phyloP scores from a whole-genome alignment of 2,888 invertebrate species.

The Ferrisia virgata region DNA sequence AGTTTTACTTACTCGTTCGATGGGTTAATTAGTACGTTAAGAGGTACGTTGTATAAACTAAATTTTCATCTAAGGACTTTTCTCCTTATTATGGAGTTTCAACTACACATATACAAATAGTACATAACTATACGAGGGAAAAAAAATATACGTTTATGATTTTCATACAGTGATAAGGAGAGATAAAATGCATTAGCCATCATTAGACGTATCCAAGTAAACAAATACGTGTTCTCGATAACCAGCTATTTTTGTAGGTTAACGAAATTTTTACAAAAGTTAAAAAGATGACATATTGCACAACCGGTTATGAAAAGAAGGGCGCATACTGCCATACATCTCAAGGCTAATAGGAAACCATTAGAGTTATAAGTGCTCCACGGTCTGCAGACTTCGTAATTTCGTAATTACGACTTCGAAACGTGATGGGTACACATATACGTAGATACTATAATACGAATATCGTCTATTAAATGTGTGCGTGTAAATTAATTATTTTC shows the following conservation, averaged over 20 bases:
- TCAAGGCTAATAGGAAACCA: slow-evolving; percentile 12
- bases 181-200: neutral
- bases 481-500: slow-evolving; percentile 6
- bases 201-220: neutral
- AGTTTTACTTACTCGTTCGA: neutral
- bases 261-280: slow-evolving; percentile 7
- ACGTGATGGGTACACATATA: too few species aligned
- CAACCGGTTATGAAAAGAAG: slow-evolving; percentile 24
- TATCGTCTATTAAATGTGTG: neutral
- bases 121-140: too few species aligned
- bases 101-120: neutral
- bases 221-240: neutral
- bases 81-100: neutral
- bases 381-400: slow-evolving; percentile 24
- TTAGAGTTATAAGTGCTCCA: slow-evolving; percentile 10
- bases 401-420: neutral
- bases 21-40: neutral
- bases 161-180: neutral
- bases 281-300: neutral
- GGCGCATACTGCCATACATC: neutral
- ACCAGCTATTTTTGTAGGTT: neutral
- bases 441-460: neutral
- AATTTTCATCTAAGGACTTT: neutral
- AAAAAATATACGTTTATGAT: too few species aligned
- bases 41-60: neutral